Conservation (phyloP, 1,140 invertebrate genomes). For the Papilio xuthus region DNA sequence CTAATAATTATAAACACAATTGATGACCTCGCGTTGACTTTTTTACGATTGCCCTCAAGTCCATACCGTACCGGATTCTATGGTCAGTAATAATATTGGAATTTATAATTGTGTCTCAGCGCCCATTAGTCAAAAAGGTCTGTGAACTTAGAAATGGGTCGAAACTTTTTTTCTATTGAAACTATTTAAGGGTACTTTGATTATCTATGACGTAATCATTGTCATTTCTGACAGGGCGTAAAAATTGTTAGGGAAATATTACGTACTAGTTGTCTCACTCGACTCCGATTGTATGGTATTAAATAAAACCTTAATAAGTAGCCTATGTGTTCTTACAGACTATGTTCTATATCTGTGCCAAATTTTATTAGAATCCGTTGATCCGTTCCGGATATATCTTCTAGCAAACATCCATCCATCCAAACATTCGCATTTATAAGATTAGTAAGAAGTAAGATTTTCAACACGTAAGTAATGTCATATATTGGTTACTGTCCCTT, state of each 20-base stretch:
- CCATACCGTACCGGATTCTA: constrained; percentile 48
- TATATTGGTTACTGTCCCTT: too few relatives aligned
- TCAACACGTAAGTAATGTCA: too few relatives aligned
- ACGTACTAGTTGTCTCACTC: too few relatives aligned
- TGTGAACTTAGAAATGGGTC: constrained; percentile 53
- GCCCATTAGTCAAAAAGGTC: constrained; percentile 54
- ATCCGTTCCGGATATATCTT: too few relatives aligned
- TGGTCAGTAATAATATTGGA: constrained; percentile 50
- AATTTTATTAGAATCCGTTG: too few relatives aligned
- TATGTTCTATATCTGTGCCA: too few relatives aligned
- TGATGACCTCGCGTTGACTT: constrained; percentile 43
- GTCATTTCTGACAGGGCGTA: neutral
- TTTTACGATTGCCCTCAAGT: constrained; percentile 54
- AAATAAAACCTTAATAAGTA: too few relatives aligned
- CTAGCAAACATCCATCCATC: too few relatives aligned
- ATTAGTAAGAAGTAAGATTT: too few relatives aligned
- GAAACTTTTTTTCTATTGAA: constrained; percentile 22
- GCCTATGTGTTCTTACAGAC: too few relatives aligned
- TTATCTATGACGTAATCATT: neutral
- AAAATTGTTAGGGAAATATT: neutral
- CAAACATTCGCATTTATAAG: too few relatives aligned
- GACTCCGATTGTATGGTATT: too few relatives aligned
- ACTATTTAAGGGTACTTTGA: constrained; percentile 1
- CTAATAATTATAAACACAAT: constrained; percentile 19
- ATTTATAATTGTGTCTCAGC: constrained; percentile 60